Percentiles rank a stretch among this genome's conserved stretches.
phyloP scores from a whole-genome alignment of 2,888 invertebrate genomes.

The Tipula confusa region DNA sequence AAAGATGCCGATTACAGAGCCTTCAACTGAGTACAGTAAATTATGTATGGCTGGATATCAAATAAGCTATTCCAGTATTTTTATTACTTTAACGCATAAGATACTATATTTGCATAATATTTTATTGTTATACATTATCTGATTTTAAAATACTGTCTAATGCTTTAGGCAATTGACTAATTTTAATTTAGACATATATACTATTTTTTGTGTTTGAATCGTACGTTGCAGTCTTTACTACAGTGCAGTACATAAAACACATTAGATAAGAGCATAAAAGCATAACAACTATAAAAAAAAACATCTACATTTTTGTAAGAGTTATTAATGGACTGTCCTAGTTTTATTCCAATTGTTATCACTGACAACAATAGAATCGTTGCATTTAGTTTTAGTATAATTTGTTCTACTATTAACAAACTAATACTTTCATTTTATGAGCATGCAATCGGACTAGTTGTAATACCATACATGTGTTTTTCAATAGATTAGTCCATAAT shows the following conservation, averaged over 20 bases:
- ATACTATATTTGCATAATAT: too few species aligned
- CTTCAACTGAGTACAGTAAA: too few species aligned
- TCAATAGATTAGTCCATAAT: too few species aligned
- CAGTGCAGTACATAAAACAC: neutral
- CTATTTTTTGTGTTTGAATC: neutral
- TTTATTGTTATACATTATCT: neutral
- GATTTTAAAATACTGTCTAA: neutral
- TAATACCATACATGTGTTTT: too few species aligned
- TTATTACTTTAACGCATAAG: too few species aligned
- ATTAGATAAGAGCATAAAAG: neutral
- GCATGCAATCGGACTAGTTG: too few species aligned
- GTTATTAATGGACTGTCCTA: neutral
- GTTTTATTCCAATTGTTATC: neutral
- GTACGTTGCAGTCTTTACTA: neutral
- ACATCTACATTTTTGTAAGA: neutral
- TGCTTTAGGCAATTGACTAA: neutral
- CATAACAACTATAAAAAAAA: neutral
- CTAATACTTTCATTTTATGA: too few species aligned
- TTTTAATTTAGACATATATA: neutral
- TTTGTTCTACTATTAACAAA: too few species aligned
- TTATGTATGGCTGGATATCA: too few species aligned
- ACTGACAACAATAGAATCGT: neutral
- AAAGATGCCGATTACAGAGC: too few species aligned
- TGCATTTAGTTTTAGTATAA: neutral
- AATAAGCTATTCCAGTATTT: too few species aligned